Conservation (phyloP, 2,113 vertebrate species). For the Crotalus horridus region DNA sequence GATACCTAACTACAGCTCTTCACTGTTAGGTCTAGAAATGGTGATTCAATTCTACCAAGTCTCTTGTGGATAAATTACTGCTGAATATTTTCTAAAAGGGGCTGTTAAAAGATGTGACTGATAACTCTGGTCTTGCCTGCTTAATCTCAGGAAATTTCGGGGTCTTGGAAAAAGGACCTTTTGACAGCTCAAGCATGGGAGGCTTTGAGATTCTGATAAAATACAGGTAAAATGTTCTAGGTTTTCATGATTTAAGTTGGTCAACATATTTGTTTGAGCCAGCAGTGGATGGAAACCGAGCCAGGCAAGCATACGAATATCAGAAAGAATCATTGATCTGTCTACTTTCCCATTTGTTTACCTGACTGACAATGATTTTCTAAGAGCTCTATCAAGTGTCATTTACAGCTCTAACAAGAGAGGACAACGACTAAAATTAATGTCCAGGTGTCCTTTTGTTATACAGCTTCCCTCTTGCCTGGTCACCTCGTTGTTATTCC, state of each 20-base stretch:
- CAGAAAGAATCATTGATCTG: neutral
- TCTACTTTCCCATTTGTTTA: neutral
- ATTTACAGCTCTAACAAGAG: neutral
- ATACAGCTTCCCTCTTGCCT: neutral
- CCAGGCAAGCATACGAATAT: neutral
- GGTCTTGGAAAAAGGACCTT: neutral
- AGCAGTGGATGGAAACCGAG: neutral
- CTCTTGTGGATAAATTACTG: neutral
- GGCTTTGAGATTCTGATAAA: neutral
- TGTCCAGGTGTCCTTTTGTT: neutral
- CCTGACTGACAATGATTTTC: neutral
- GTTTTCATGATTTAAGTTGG: neutral
- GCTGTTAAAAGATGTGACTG: neutral
- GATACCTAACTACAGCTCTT: neutral
- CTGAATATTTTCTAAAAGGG: neutral
- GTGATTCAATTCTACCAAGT: neutral
- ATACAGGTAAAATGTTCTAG: neutral
- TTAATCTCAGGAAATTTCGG: neutral
- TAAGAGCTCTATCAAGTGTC: neutral
- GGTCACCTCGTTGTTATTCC: neutral
- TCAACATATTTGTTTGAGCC: neutral
- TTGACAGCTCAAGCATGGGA: neutral
- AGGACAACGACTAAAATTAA: neutral
- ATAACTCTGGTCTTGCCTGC: neutral
- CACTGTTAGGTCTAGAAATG: neutral